Percentiles rank a stretch among this genome's conserved stretches.
Conservation (phyloP, 2,797 vertebrate species). For the Phataginus tetradactyla region DNA sequence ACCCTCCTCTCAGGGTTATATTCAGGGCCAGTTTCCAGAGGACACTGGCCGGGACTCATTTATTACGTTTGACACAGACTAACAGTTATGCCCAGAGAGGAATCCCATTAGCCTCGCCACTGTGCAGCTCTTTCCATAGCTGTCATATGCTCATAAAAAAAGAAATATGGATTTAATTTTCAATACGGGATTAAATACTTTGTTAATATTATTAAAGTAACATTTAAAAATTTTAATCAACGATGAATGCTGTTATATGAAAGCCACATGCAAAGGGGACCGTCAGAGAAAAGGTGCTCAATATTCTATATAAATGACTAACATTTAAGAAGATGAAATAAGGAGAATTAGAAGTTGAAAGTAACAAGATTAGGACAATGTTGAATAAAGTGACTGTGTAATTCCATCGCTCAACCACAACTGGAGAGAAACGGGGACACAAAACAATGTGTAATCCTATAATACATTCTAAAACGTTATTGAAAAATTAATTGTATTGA, state of each 20-base stretch:
- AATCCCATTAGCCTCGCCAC: fast-evolving
- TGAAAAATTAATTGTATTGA: background rate
- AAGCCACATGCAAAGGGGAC: fast-evolving
- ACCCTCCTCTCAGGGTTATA: fast-evolving
- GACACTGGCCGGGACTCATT: fast-evolving
- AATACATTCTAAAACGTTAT: background rate
- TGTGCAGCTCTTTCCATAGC: background rate
- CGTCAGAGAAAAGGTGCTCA: background rate
- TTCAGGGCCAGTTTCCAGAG: too few species aligned
- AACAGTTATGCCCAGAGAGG: fast-evolving
- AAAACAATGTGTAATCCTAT: background rate
- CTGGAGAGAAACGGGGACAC: background rate
- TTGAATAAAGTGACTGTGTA: background rate
- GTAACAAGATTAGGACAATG: background rate
- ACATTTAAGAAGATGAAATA: background rate
- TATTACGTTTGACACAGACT: fast-evolving
- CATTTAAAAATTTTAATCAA: background rate
- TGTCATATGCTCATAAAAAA: background rate
- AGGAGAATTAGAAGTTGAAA: too few species aligned
- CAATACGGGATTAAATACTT: background rate
- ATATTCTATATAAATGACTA: background rate
- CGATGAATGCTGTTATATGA: background rate
- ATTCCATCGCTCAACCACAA: background rate
- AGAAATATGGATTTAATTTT: background rate
- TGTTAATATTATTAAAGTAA: background rate